Base-by-base conservation (phyloP, 2,797 vertebrate genomes). In the Aotus griseimembra region DNA sequence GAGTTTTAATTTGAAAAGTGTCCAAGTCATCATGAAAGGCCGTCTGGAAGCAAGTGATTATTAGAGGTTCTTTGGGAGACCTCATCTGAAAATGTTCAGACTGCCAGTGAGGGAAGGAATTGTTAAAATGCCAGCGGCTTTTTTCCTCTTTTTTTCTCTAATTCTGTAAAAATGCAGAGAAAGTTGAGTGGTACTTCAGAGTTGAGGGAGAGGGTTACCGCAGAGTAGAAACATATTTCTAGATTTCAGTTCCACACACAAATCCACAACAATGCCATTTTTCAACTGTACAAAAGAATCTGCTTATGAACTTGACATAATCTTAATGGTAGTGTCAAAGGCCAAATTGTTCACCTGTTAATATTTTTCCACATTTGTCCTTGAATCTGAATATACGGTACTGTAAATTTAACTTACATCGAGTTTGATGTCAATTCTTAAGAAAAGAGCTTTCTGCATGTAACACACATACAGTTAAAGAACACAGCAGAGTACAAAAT, bases 371-470 rank as follows among this genome's bases (percentile, higher is more conserved):
- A 98, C 98, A 98, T 98, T 98, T 4, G 96, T 98, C 98, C 97
- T 98, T 98, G 98, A 98, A 98, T 98, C 98, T 98, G 98, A 97
- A 90, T 98, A 97, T 97, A 70, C 96, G 98, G 97, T 97, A 98
- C 98, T 98, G 97, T 98, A 98, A 98, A 98, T 95, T 97, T 97
- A 97, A 97, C 97, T 93, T 97, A 92, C 95, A 96, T 98, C 93
- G 98, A 98, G 97, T 98, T 98, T 98, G 97, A 98, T 97, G 98
- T 98, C 98, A 94, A 92, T 98, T 98, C 97, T 98, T 98, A 97
- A 97, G 98, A 98, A 98, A 98, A 98, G 98, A 99, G 98, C 98
- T 98, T 98, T 98, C 98, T 98, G 98, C 98, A 98, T 96, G 97
- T 97, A 96, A 94, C 88, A 95, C 97, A 97, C 96, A 97, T 98